A percentile compares a stretch with the other conserved stretches of the same genome.
Evolutionary conservation across 2,797 vertebrate species (phyloP).

Genomic region (Zalophus californianus): DNA sequence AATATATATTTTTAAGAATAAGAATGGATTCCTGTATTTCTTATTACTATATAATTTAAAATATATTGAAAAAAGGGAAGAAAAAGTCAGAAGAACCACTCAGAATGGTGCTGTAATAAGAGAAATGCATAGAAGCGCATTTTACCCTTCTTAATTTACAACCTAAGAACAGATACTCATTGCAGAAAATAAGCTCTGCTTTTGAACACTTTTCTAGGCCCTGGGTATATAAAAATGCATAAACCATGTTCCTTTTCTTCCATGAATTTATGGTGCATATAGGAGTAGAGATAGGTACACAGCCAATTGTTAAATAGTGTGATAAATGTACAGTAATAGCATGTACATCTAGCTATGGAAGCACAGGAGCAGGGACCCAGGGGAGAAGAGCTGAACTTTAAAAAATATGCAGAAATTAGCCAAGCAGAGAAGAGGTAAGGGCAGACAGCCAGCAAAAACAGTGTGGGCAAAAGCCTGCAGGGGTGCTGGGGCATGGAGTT

Average conservation of each 20-base stretch:
- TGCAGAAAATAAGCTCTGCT: background rate
- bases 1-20: background rate
- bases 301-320: background rate
- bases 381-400: background rate
- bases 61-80: background rate
- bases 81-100: background rate
- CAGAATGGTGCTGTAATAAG: background rate
- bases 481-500: too few species aligned
- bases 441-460: background rate
- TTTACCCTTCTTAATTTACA: background rate
- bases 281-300: background rate
- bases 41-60: slow-evolving; percentile 19
- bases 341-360: background rate
- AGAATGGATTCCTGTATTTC: background rate
- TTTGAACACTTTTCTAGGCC: background rate
- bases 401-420: background rate
- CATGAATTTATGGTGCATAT: background rate
- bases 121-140: background rate
- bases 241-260: background rate
- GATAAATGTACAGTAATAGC: background rate
- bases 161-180: background rate
- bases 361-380: background rate
- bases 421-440: background rate
- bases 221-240: background rate
- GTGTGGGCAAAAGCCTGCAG: background rate